phyloP scores from a whole-genome alignment of 2,113 vertebrate genomes.

The Pomatorhinus ruficollis region DNA sequence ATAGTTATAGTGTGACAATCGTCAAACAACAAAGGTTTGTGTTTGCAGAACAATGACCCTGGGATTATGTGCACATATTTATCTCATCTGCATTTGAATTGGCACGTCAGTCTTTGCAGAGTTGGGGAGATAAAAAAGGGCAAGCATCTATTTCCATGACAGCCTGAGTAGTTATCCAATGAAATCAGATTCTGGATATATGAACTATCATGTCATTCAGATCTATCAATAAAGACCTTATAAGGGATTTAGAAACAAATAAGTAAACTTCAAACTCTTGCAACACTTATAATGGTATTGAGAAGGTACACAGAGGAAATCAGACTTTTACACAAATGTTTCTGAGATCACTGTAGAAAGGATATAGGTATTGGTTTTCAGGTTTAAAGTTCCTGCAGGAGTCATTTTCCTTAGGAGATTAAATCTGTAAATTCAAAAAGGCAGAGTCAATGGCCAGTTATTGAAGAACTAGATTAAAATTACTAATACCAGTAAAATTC shows the following conservation, averaged over 20 bases:
- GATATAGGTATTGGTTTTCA: conserved; percentile 39
- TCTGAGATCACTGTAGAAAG: conserved; percentile 20
- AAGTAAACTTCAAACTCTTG: neutral
- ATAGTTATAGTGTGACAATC: neutral
- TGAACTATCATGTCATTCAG: neutral
- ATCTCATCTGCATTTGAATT: neutral
- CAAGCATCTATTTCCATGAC: neutral
- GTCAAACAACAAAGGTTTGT: neutral
- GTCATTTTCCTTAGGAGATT: conserved; percentile 51
- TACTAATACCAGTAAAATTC: neutral
- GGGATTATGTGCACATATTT: neutral
- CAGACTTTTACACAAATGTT: neutral
- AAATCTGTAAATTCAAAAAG: conserved; percentile 67
- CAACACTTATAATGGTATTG: neutral
- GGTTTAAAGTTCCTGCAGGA: conserved; percentile 64
- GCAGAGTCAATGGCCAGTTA: conserved; percentile 24
- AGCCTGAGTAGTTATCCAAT: neutral
- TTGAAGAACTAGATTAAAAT: conserved; percentile 44
- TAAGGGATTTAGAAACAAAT: neutral
- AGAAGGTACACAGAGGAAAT: conserved; percentile 3
- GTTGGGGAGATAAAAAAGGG: neutral
- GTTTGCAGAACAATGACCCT: neutral
- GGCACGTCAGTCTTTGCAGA: accelerated
- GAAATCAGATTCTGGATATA: neutral
- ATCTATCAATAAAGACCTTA: neutral